Base-by-base conservation (phyloP, 2,888 invertebrate species). In the Flexamia atlantica region DNA sequence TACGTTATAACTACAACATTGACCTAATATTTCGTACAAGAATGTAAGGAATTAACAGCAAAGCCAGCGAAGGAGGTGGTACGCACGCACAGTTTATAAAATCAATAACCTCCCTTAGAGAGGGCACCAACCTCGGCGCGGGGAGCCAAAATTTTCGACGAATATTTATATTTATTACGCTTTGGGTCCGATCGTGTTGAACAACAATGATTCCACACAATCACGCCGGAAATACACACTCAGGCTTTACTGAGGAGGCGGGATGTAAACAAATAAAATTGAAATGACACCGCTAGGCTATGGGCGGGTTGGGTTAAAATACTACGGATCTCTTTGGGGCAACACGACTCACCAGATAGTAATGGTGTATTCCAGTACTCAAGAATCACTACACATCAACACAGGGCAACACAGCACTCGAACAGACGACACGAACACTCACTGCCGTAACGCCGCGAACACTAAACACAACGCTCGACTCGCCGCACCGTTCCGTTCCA, bases 11-110 rank as follows among this genome's bases (percentile, higher is more conserved):
- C 57, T 64, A 28, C 28, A 64, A n/a, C 4, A 30, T 14, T 17
- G 4, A 25, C 17, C 25, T 30, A 14, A 30, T 3, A 32, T 32
- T 36, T 32, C 7, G 9, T 36, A 57, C 7, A 79, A 28, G 57
- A 83, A 72, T 50, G 70, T 82, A 46, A 28, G 70, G 20, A 50
- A 68, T 64, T 68, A 42, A n/a, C 12, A 72, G 57, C 17, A 57
- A 74, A 72, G 25, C 20, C 32, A 72, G 36, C 42, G 40, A 70
- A 36, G 42, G 30, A 50, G 30, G 32, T 82, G 82, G 82, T 70
- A 84, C 84, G 84, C 84, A 84, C 81, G 81, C 84, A 84, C 84
- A 53, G 84, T 60, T 84, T 53, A 72, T 81, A 84, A 84, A 84
- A 84, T 84, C 84, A 84, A 84, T 84, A 84, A 72, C 84, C 81